These are phyloP conservation scores for Platygyra sinensis DNA, from an alignment of 64 coral and sea anemone genomes.

Conservation along the genomic window DNA sequence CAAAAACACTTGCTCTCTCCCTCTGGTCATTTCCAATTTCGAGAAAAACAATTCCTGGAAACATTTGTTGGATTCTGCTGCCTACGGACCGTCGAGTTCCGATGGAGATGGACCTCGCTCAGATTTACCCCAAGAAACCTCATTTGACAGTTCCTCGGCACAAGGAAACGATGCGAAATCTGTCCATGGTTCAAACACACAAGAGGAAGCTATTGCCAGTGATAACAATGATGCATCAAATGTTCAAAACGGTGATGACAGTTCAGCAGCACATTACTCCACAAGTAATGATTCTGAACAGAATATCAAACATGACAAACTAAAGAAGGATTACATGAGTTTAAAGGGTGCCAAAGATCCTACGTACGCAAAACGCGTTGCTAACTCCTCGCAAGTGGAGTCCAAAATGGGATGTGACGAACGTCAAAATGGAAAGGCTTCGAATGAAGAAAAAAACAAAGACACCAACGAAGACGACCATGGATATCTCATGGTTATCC, in stretches of 20 bases:
- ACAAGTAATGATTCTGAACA: background rate
- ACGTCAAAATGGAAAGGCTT: background rate
- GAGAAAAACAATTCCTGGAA: background rate
- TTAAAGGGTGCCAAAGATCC: background rate
- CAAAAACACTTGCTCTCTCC: no score
- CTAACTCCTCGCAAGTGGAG: background rate
- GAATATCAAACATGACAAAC: background rate
- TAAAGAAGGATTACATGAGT: constrained; percentile 2
- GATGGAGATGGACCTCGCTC: background rate
- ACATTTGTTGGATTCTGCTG: background rate
- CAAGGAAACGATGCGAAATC: background rate
- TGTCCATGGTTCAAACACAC: background rate
- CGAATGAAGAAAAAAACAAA: no score
- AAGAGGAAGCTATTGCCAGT: background rate
- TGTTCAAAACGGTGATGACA: background rate
- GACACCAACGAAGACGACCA: background rate
- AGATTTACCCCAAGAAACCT: background rate
- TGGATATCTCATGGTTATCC: background rate
- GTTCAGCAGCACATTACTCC: background rate
- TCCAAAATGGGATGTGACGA: no score
- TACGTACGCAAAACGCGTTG: background rate
- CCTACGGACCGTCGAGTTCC: background rate
- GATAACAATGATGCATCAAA: no score
- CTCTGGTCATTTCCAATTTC: background rate
- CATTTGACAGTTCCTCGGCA: background rate